Base-by-base conservation (phyloP, 2,113 vertebrate species). In the Manacus vitellinus region DNA sequence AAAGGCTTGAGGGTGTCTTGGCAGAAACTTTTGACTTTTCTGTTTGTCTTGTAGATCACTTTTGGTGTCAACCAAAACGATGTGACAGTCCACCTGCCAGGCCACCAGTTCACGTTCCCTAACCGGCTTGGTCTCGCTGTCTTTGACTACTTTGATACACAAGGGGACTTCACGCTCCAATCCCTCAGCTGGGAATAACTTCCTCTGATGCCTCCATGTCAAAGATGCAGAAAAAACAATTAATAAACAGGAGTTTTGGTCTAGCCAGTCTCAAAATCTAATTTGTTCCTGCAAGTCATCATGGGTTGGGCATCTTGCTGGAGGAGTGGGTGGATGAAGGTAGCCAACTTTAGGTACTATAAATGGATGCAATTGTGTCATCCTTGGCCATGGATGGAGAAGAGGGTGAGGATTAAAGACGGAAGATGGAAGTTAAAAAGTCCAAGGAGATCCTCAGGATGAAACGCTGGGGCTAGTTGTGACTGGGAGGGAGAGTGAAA, bases 71-170 rank as follows among this genome's bases (percentile, higher is more conserved):
- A 97, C 89, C 71, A 95, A 86, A 90, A 85, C 2, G 96, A 98
- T 46, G 30, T 98, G 92, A 97, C 94, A 27, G 54, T 98, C 94
- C 88, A 85, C 17, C 68, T 98, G 83, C 97, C 97, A 10, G 97
- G 94, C 13, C 78, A 97, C 33, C 80, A 97, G n/a, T 97, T 98
- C 94, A 98, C 97, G 0, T 97, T 98, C 88, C 98, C 98, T 8
- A 98, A 98, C 86, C 91, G 96, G 22, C 88, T 96, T 62, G 96
- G 77, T 59, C 73, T 97, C n/a, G 8, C 98, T 55, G 89, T 91
- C 61, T 97, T 98, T 88, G 96, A 92, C 82, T 98, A 96, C 91
- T 49, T 98, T 70, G 91, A 95, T 4, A 82, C 91, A 9, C 85
- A 97, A 4, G 98, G 98, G 0, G 98, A 98, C 78, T 93, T 98